phyloP scores from a whole-genome alignment of 2,113 vertebrate genomes.

The Oryctolagus cuniculus region mOryCun1.1 NC_091434.1:149173501-149174000 shows the following conservation, averaged over 20 bases:
- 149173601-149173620: slow-evolving; percentile 87
- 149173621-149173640: slow-evolving; percentile 87
- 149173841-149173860: slow-evolving; percentile 94
- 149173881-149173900: slow-evolving; percentile 95
- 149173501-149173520: slow-evolving; percentile 83
- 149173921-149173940: slow-evolving; percentile 93
- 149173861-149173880: slow-evolving; percentile 94
- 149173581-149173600: slow-evolving; percentile 86
- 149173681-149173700: slow-evolving; percentile 87
- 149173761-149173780: slow-evolving; percentile 90
- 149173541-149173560: slow-evolving; percentile 84
- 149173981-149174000: slow-evolving; percentile 90
- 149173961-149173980: slow-evolving; percentile 91
- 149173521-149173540: slow-evolving; percentile 80
- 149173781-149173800: slow-evolving; percentile 92
- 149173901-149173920: slow-evolving; percentile 93
- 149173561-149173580: slow-evolving; percentile 83
- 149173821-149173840: slow-evolving; percentile 95
- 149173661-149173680: slow-evolving; percentile 89
- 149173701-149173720: slow-evolving; percentile 92
- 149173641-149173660: slow-evolving; percentile 88
- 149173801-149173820: slow-evolving; percentile 93
- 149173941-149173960: slow-evolving; percentile 94
- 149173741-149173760: slow-evolving; percentile 88
- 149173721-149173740: slow-evolving; percentile 87